Conservation (phyloP, 2,797 vertebrate genomes). For the Prunella strophiata region DNA sequence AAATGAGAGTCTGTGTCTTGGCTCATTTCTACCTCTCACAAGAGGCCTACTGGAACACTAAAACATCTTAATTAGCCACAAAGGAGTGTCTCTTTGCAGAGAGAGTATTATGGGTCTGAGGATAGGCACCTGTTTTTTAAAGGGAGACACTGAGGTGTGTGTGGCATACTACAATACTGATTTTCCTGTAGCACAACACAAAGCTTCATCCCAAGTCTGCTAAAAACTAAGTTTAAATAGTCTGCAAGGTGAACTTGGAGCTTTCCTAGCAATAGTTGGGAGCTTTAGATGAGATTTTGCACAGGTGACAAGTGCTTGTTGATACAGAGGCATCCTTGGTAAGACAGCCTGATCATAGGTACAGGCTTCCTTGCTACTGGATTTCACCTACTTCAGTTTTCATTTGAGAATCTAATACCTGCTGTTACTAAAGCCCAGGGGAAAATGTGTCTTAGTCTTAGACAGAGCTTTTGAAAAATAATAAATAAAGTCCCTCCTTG, state of each 20-base stretch:
- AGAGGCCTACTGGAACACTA: neutral
- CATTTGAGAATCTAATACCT: neutral
- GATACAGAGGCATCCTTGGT: neutral
- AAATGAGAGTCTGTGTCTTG: neutral
- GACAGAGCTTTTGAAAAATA: neutral
- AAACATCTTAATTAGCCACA: neutral
- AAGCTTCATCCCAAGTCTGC: neutral
- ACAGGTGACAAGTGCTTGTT: neutral
- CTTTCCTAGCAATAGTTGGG: neutral
- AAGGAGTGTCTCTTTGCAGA: neutral
- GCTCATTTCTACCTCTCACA: neutral
- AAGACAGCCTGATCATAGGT: neutral
- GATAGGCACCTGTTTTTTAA: neutral
- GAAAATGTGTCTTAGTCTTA: neutral
- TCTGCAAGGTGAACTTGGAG: neutral
- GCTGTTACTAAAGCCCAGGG: neutral
- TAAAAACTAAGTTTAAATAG: neutral
- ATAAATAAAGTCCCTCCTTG: neutral
- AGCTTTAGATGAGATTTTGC: neutral
- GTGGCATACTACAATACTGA: neutral
- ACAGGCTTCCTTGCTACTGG: neutral
- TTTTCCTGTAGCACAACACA: neutral
- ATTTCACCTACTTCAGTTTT: neutral
- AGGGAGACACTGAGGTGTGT: neutral
- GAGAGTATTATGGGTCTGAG: neutral